A percentile compares a stretch with the other conserved stretches of the same genome.
Conservation (phyloP, 2,113 vertebrate species). For the Cephalophus harveyi region DNA sequence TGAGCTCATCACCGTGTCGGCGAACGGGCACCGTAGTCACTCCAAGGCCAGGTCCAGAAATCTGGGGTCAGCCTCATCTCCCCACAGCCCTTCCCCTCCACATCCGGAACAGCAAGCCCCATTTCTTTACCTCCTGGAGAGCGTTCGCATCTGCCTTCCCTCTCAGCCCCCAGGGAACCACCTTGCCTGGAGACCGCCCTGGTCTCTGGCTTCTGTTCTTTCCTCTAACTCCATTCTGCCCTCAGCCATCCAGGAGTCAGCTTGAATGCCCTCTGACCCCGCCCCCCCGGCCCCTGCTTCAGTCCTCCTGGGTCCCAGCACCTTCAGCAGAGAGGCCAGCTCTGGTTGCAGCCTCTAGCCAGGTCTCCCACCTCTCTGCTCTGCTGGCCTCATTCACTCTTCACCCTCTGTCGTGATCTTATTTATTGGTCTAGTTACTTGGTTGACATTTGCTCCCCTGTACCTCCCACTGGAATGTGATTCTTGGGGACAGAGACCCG, state of each 20-base stretch:
- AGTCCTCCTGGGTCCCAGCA: accelerated
- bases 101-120: neutral
- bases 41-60: neutral
- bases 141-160: neutral
- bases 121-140: accelerated
- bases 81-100: neutral
- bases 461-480: neutral
- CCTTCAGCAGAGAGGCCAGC: neutral
- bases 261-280: neutral
- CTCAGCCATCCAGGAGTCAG: neutral
- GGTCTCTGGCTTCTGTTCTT: neutral
- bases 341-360: neutral
- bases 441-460: neutral
- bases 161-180: neutral
- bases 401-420: no score
- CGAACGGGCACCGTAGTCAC: accelerated
- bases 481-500: neutral
- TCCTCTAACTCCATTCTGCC: neutral
- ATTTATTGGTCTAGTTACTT: neutral
- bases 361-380: accelerated
- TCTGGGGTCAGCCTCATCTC: no score
- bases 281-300: neutral
- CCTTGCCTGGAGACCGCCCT: neutral
- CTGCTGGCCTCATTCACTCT: accelerated
- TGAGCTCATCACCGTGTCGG: neutral